These are phyloP conservation scores for Brachyrhaphis roseni DNA, from an alignment of 2,797 vertebrate species.

Conservation along the genomic window DNA sequence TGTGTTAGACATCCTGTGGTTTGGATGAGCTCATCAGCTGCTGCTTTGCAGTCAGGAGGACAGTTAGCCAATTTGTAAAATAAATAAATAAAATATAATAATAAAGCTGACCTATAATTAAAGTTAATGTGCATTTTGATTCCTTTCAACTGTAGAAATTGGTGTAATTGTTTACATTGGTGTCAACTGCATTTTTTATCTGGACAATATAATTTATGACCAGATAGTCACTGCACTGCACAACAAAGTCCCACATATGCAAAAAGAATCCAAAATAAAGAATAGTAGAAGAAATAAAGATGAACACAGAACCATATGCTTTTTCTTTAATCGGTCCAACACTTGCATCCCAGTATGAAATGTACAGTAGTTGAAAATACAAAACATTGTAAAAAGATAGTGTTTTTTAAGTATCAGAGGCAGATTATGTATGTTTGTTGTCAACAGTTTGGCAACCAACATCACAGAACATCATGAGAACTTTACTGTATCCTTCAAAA, in stretches of 20 bases:
- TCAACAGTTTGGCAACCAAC: too few relatives aligned
- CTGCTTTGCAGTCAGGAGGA: constrained; percentile 15
- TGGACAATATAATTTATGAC: neutral
- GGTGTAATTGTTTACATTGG: neutral
- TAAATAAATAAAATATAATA: too few relatives aligned
- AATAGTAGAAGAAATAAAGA: neutral
- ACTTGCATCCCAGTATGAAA: neutral
- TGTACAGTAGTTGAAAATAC: neutral
- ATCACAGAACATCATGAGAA: too few relatives aligned
- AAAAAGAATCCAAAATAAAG: neutral
- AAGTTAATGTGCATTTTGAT: neutral
- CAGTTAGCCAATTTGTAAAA: neutral
- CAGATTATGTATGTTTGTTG: too few relatives aligned
- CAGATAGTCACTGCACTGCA: neutral
- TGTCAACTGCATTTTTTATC: neutral
- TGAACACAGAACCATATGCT: too few relatives aligned
- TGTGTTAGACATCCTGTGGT: constrained; percentile 32
- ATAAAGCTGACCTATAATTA: neutral
- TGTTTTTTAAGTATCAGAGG: too few relatives aligned
- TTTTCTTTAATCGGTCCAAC: neutral
- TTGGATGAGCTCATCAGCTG: constrained; percentile 34
- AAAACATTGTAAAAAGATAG: too few relatives aligned
- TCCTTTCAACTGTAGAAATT: too few relatives aligned
- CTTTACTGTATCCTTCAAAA: too few relatives aligned
- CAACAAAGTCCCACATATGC: neutral